These are phyloP conservation scores for Cavia porcellus DNA, from an alignment of 2,113 vertebrate species.

Conservation along the genomic window DNA sequence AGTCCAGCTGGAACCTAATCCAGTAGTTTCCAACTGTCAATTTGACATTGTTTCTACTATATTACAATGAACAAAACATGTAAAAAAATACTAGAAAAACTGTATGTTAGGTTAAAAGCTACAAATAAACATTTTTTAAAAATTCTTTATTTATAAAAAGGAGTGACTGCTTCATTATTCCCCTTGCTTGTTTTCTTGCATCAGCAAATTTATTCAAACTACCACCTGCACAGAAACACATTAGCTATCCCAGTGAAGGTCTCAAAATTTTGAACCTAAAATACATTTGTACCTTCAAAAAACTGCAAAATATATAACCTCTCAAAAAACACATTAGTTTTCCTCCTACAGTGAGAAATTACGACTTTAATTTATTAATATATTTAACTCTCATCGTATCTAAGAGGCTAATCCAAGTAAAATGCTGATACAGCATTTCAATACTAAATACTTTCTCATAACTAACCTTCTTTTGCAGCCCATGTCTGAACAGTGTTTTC, in stretches of 20 bases:
- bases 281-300: constrained; percentile 16
- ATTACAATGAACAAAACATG: constrained; percentile 18
- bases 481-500: constrained; percentile 87
- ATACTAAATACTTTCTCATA: not conserved
- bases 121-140: not conserved
- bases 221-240: not conserved
- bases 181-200: not conserved
- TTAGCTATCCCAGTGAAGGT: not conserved
- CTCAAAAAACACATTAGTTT: constrained; percentile 50
- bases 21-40: constrained; percentile 17
- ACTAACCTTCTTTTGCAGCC: constrained; percentile 89
- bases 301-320: not conserved
- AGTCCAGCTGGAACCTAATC: not conserved
- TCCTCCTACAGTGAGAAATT: constrained; percentile 50
- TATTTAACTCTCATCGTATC: not conserved
- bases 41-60: not conserved
- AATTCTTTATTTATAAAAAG: constrained; percentile 27
- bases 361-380: constrained; percentile 37
- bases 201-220: constrained; percentile 16
- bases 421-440: not conserved
- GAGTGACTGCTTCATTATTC: not conserved
- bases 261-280: constrained; percentile 7
- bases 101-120: not conserved
- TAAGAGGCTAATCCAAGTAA: constrained; percentile 7
- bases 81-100: constrained; percentile 31